Evolutionary conservation across 1,140 invertebrate genomes (phyloP), one percentile per base, ranked within the genome.

Genomic region (Cyclina sinensis): DNA sequence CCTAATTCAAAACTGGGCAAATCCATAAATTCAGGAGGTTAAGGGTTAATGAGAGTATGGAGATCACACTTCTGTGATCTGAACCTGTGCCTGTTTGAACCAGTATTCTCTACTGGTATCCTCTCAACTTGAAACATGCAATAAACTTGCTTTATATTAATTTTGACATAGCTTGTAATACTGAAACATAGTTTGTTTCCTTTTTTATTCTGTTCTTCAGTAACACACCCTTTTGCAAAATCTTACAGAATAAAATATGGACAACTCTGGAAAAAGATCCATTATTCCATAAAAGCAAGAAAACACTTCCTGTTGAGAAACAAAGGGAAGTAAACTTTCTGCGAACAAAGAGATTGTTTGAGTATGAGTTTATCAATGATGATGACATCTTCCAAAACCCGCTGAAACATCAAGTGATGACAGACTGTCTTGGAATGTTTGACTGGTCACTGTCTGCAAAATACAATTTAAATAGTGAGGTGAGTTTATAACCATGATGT

Each of bases 211-310:
- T n/a, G n/a, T n/a, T n/a, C n/a, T n/a, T n/a, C n/a, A n/a, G n/a
- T n/a, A n/a, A n/a, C n/a, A n/a, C n/a, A n/a, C n/a, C n/a, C n/a
- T n/a, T n/a, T n/a, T n/a, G n/a, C n/a, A n/a, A n/a, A n/a, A 65
- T 88, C 76, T 93, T 97, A 51, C 94, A 99, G 98, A 97, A 97
- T 92, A 97, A 97, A 94, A 96, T 99, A 88, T 99, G 97, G 97
- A 96, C 97, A 35, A 97, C 97, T 5, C 94, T 99, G 48, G 97
- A 98, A 95, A 97, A 96, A n/a, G 97, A 98, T 94, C 97, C 98
- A 9, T 92, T 97, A 0, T 99, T 99, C 94, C 96, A 96, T 87
- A 97, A 48, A 96, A 96, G 90, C 92, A 90, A 32, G 93, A 94
- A 93, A 3, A 95, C 96, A n/a, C 96, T 97, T 16, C 95, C 96